Conservation (phyloP, 2,888 invertebrate species). For the Amphipyra tragopoginis region DNA sequence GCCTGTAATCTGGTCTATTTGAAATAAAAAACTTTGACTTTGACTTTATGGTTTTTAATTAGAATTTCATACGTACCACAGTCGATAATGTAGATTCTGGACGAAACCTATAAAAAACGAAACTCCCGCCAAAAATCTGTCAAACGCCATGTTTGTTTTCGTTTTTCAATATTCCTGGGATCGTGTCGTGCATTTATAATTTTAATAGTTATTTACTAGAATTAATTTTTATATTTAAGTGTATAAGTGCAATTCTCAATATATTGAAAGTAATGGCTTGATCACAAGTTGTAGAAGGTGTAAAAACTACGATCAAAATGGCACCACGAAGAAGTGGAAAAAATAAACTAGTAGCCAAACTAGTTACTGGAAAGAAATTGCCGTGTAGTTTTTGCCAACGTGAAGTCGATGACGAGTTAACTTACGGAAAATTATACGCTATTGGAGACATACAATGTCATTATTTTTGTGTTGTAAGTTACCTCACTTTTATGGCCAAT, state of each 20-base stretch:
- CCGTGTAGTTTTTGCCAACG: conserved; percentile 89
- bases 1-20: no score
- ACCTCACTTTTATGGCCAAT: not conserved
- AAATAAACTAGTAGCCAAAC: conserved; percentile 66
- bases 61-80: no score
- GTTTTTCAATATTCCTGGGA: no score
- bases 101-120: conserved; percentile 53
- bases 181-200: not conserved
- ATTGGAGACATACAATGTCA: conserved; percentile 91
- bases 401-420: conserved; percentile 86
- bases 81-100: conserved; percentile 5
- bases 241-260: not conserved
- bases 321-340: conserved; percentile 51
- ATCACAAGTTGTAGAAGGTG: not conserved
- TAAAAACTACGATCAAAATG: conserved; percentile 50
- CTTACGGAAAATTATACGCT: conserved; percentile 89
- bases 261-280: not conserved
- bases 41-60: no score
- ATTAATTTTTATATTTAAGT: not conserved
- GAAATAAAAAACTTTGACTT: no score
- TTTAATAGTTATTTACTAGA: not conserved
- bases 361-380: conserved; percentile 70
- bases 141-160: conserved; percentile 35
- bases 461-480: conserved; percentile 93
- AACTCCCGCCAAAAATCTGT: conserved; percentile 64